These are phyloP conservation scores for Actinernus sp. DNA, from an alignment of 92 coral and sea anemone genomes.

Conservation along the genomic window DNA sequence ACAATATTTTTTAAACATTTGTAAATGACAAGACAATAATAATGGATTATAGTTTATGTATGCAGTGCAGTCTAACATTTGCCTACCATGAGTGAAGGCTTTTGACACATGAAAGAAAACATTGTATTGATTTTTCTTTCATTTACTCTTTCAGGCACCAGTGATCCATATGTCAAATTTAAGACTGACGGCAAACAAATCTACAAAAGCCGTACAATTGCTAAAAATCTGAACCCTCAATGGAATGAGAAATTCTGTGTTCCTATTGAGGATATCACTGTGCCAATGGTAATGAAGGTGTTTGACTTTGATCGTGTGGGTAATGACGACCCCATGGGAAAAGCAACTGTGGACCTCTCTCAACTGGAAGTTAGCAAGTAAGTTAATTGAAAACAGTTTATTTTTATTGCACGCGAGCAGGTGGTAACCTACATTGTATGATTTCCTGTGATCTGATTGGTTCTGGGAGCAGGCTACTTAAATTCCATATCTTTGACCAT, in stretches of 20 bases:
- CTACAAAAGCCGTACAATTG: conserved; percentile 94
- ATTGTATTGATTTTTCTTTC: neutral
- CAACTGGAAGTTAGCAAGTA: conserved; percentile 81
- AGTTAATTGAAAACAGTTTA: no score
- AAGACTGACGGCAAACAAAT: conserved; percentile 97
- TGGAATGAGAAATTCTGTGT: conserved; percentile 99
- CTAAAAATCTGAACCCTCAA: conserved; percentile 95
- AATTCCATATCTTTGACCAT: no score
- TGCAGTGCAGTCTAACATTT: no score
- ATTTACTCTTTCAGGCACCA: conserved; percentile 78
- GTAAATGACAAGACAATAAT: no score
- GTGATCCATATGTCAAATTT: conserved; percentile 99
- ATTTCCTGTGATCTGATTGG: no score
- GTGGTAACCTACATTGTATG: no score
- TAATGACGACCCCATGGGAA: conserved; percentile 98
- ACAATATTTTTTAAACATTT: no score
- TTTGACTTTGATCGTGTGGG: conserved; percentile 98
- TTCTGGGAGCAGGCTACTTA: no score
- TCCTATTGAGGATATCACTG: conserved; percentile 96
- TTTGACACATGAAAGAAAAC: neutral
- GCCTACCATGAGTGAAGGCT: no score
- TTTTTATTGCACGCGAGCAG: no score
- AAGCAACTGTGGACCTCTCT: conserved; percentile 88
- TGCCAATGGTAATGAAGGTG: conserved; percentile 94
- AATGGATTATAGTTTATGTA: no score